Conservation (phyloP, 2,797 vertebrate species). For the Melanotaenia boesemani region DNA sequence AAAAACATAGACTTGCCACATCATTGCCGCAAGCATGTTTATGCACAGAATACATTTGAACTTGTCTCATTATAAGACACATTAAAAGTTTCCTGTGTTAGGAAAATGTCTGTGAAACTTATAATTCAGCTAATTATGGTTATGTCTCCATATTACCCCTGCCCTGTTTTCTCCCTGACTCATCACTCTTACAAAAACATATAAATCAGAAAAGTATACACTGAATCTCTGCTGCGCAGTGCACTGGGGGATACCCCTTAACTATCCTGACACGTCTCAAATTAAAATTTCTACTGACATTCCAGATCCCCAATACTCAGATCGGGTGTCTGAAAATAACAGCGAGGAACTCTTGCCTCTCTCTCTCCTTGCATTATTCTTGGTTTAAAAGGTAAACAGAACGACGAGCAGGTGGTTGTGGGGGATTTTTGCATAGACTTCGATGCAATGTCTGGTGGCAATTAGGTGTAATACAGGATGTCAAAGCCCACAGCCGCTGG, state of each 20-base stretch:
- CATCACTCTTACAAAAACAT: slow-evolving; percentile 75
- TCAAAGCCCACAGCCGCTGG: slow-evolving; percentile 77
- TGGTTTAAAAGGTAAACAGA: slow-evolving; percentile 74
- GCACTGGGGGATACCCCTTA: slow-evolving; percentile 70
- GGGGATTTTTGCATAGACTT: slow-evolving; percentile 66
- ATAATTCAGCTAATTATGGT: slow-evolving; percentile 73
- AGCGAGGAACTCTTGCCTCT: slow-evolving; percentile 39
- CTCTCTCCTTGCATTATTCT: slow-evolving; percentile 68
- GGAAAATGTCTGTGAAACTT: slow-evolving; percentile 61
- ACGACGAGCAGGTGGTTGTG: slow-evolving; percentile 80
- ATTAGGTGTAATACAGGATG: slow-evolving; percentile 83
- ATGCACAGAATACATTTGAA: slow-evolving; percentile 36
- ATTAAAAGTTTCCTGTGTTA: slow-evolving; percentile 70
- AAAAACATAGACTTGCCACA: slow-evolving; percentile 40
- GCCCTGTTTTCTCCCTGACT: slow-evolving; percentile 61
- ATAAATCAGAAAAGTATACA: slow-evolving; percentile 76
- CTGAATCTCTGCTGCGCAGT: slow-evolving; percentile 59
- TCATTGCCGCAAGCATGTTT: slow-evolving; percentile 19
- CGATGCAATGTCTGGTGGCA: slow-evolving; percentile 82
- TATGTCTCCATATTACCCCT: slow-evolving; percentile 67
- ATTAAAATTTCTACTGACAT: slow-evolving; percentile 77
- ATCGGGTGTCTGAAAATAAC: slow-evolving; percentile 82
- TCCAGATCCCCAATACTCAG: slow-evolving; percentile 69
- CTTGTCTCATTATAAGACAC: slow-evolving; percentile 26
- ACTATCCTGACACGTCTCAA: slow-evolving; percentile 66